Conservation (phyloP, 1,140 invertebrate genomes). For the Conus ventricosus region DNA sequence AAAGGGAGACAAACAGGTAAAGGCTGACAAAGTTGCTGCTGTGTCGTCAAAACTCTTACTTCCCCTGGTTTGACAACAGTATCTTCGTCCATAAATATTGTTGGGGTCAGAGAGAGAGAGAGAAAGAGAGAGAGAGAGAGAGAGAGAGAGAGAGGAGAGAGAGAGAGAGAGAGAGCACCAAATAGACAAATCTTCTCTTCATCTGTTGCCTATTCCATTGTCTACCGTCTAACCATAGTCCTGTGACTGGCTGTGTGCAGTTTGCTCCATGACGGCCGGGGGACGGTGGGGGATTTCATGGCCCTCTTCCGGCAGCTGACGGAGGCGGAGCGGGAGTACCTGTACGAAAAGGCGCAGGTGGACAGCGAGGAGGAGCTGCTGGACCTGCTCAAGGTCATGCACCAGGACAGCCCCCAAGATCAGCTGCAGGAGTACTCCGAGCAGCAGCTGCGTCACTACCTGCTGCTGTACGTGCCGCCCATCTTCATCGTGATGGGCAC, state of each 20-base stretch:
- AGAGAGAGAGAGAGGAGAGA: conserved; percentile 11
- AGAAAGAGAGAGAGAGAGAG: background rate
- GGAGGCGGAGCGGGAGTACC: background rate
- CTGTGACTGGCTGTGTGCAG: background rate
- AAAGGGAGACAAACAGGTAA: background rate
- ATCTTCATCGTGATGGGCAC: conserved; percentile 63
- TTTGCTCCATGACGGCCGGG: background rate
- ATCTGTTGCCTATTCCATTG: no score
- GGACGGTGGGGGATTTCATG: background rate
- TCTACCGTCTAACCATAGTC: background rate
- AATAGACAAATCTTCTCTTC: background rate
- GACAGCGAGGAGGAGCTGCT: background rate
- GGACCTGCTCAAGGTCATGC: background rate
- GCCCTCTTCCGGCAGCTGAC: background rate
- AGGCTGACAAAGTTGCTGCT: background rate
- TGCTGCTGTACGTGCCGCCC: conserved; percentile 62
- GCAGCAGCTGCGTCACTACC: conserved; percentile 50
- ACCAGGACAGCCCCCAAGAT: conserved; percentile 9
- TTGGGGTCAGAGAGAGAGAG: background rate
- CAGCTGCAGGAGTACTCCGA: conserved; percentile 47
- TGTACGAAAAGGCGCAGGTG: background rate
- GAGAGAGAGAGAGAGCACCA: background rate
- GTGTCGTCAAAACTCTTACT: no score
- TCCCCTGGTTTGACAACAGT: no score
- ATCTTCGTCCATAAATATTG: no score